Evolutionary conservation across 1,140 invertebrate genomes (phyloP).

Genomic region (Magallana gigas): DNA sequence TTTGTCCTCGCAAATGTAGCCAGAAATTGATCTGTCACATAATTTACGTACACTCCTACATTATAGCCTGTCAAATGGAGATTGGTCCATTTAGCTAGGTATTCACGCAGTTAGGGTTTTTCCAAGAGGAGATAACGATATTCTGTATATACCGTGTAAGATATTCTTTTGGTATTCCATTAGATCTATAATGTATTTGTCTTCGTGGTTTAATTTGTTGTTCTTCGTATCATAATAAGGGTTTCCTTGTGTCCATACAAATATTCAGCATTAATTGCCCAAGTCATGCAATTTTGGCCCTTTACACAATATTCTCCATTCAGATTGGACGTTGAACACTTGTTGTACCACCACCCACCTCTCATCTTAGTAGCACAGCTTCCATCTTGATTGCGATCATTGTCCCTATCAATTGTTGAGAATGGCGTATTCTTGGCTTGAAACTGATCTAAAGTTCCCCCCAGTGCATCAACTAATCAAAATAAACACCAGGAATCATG

Average conservation of each 20-base stretch:
- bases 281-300: not conserved
- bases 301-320: not conserved
- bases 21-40: no score
- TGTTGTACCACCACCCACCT: conserved; percentile 15
- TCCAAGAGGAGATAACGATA: no score
- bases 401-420: conserved; percentile 2
- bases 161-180: no score
- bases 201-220: not conserved
- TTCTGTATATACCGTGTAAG: no score
- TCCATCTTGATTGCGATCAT: not conserved
- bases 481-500: no score
- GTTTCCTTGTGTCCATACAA: not conserved
- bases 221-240: not conserved
- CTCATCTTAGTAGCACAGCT: not conserved
- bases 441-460: not conserved
- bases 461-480: not conserved
- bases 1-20: no score
- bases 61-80: no score
- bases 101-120: no score
- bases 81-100: no score
- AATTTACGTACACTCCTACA: no score
- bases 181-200: no score
- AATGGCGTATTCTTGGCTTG: not conserved
- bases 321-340: not conserved
- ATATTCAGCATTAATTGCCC: not conserved